Conservation (phyloP, 2,113 vertebrate species). For the Amia ocellicauda region DNA sequence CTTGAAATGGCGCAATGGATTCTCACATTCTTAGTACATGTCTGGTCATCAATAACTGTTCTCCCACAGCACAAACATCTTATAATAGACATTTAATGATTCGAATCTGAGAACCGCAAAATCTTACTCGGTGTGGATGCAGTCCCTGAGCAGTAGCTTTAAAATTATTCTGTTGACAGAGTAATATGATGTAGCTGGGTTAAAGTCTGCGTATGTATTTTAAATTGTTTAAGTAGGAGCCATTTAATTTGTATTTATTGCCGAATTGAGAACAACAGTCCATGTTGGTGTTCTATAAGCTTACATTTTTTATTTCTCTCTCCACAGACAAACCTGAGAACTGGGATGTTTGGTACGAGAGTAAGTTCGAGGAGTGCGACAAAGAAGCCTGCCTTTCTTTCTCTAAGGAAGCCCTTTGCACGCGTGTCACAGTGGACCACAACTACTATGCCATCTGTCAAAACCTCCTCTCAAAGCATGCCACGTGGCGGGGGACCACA, state of each 20-base stretch:
- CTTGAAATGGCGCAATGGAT: no score
- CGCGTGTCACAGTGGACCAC: slow-evolving; percentile 92
- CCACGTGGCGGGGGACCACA: slow-evolving; percentile 92
- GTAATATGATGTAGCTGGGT: no score
- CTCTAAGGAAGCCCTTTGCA: slow-evolving; percentile 94
- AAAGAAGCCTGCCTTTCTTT: slow-evolving; percentile 96
- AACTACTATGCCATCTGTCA: slow-evolving; percentile 98
- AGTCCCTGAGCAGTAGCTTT: no score
- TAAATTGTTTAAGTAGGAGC: background rate
- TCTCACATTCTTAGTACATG: no score
- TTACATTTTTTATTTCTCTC: slow-evolving; percentile 22
- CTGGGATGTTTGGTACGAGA: slow-evolving; percentile 97
- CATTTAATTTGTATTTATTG: background rate
- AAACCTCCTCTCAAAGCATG: slow-evolving; percentile 90
- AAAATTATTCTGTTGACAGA: no score
- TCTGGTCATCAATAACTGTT: no score
- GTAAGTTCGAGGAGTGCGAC: slow-evolving; percentile 95
- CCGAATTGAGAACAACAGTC: no score
- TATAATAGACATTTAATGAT: no score
- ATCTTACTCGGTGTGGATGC: no score
- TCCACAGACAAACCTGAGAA: slow-evolving; percentile 90
- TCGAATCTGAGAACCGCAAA: no score
- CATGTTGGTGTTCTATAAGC: background rate
- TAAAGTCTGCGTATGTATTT: no score
- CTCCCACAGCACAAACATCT: no score